Percentiles rank a stretch among this genome's conserved stretches.
phyloP scores from a whole-genome alignment of 2,888 invertebrate genomes.

The Melipona beecheii region DNA sequence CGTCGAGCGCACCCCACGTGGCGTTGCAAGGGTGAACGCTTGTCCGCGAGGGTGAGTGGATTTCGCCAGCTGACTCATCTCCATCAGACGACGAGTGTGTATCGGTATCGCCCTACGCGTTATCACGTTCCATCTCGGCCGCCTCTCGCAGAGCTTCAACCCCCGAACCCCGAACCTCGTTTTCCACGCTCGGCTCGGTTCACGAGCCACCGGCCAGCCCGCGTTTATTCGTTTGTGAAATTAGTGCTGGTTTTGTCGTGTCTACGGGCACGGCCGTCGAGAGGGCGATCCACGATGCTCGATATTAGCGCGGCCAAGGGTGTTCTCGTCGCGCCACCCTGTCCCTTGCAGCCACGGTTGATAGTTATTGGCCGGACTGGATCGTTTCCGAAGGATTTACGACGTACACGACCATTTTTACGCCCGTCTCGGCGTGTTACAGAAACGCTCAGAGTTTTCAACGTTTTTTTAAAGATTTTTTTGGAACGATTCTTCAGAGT shows the following conservation, averaged over 20 bases:
- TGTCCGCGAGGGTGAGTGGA: conserved; percentile 47
- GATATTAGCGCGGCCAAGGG: conserved; percentile 44
- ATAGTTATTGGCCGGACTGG: conserved; percentile 35
- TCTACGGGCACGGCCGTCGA: conserved; percentile 44
- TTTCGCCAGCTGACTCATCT: conserved; percentile 77
- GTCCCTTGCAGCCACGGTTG: not conserved
- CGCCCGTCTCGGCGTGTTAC: not conserved
- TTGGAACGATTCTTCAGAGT: too few relatives aligned
- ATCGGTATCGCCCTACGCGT: conserved; percentile 80
- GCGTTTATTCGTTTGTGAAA: conserved; percentile 84
- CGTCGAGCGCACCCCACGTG: conserved; percentile 28
- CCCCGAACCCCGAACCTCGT: conserved; percentile 18
- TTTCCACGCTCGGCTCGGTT: conserved; percentile 55
- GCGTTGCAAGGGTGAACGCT: conserved; percentile 40
- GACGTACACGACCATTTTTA: conserved; percentile 48
- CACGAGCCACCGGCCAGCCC: conserved; percentile 67
- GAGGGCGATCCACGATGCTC: conserved; percentile 40
- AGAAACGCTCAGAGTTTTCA: not conserved
- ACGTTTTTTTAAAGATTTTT: too few relatives aligned
- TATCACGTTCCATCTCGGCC: conserved; percentile 74
- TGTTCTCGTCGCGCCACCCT: conserved; percentile 8
- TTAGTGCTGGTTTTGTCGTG: conserved; percentile 82
- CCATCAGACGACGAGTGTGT: conserved; percentile 67
- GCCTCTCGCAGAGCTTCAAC: conserved; percentile 55
- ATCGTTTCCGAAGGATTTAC: conserved; percentile 38